Percentiles rank a stretch among this genome's conserved stretches.
These are phyloP conservation scores for Eupithecia dodoneata DNA, from an alignment of 2,888 invertebrate species.

Conservation along the genomic window DNA sequence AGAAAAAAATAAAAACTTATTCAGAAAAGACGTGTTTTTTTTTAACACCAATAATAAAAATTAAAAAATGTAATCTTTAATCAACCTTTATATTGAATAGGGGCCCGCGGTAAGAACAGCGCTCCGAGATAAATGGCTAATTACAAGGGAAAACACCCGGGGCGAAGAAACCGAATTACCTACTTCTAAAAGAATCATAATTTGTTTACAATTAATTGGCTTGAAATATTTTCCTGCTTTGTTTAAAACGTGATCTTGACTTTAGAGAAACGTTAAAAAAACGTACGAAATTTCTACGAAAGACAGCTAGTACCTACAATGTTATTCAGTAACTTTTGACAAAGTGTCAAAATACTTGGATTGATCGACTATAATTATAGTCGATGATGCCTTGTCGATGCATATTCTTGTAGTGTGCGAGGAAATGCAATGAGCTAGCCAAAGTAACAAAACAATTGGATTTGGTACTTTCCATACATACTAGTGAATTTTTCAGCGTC, in stretches of 20 bases:
- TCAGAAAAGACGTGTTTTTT: conserved; percentile 58
- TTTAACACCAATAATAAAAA: conserved; percentile 69
- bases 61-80: conserved; percentile 72
- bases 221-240: neutral
- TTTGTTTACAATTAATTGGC: conserved; percentile 44
- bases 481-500: no score
- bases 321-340: no score
- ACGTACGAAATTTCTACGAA: neutral
- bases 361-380: no score
- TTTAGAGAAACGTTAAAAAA: neutral
- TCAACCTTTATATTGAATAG: conserved; percentile 62
- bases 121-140: conserved; percentile 67
- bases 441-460: no score
- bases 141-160: conserved; percentile 63
- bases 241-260: neutral
- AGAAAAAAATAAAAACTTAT: conserved; percentile 43
- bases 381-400: no score
- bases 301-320: neutral
- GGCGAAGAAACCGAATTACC: conserved; percentile 57
- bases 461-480: no score
- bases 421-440: no score
- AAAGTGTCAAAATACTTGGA: no score
- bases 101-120: conserved; percentile 50
- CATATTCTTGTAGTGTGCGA: no score
- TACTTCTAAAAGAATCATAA: conserved; percentile 51